These are phyloP conservation scores for Liparis tanakae DNA, from an alignment of 2,797 vertebrate species.

Conservation along the genomic window DNA sequence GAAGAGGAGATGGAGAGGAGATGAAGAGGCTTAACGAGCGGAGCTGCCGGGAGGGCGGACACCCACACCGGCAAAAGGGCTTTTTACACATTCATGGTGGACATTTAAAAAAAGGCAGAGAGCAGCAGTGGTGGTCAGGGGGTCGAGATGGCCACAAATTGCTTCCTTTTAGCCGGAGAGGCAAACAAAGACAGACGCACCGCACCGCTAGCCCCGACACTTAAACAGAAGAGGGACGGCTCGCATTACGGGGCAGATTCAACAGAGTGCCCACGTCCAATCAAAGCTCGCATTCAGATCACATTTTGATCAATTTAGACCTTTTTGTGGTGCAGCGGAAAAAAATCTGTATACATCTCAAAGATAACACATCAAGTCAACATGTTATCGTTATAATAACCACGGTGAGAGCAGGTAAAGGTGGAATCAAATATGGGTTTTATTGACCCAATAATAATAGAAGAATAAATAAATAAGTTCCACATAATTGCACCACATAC, in stretches of 20 bases:
- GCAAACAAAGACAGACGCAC: conserved; percentile 64
- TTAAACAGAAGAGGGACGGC: conserved; percentile 45
- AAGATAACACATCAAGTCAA: neutral
- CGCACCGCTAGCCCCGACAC: conserved; percentile 44
- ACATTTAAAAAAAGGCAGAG: conserved; percentile 69
- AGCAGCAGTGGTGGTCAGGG: conserved; percentile 53
- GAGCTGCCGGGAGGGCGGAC: conserved; percentile 58
- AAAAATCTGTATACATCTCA: neutral
- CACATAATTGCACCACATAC: too few species aligned
- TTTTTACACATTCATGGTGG: conserved; percentile 76
- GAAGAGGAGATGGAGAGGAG: conserved; percentile 73
- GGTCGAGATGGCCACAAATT: conserved; percentile 73
- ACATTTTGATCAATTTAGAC: neutral
- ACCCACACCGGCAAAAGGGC: conserved; percentile 53
- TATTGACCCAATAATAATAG: too few species aligned
- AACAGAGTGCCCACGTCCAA: neutral
- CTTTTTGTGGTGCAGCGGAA: neutral
- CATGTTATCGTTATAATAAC: neutral
- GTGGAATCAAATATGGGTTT: too few species aligned
- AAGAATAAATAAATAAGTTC: too few species aligned
- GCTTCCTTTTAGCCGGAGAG: conserved; percentile 69
- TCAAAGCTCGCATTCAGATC: neutral
- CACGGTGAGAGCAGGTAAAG: neutral
- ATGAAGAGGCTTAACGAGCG: conserved; percentile 69
- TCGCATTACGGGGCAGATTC: conserved; percentile 51